A percentile compares a stretch with the other conserved stretches of the same genome.
phyloP scores from a whole-genome alignment of 2,797 vertebrate genomes.

The Enteromius afrohamiltoni region DNA sequence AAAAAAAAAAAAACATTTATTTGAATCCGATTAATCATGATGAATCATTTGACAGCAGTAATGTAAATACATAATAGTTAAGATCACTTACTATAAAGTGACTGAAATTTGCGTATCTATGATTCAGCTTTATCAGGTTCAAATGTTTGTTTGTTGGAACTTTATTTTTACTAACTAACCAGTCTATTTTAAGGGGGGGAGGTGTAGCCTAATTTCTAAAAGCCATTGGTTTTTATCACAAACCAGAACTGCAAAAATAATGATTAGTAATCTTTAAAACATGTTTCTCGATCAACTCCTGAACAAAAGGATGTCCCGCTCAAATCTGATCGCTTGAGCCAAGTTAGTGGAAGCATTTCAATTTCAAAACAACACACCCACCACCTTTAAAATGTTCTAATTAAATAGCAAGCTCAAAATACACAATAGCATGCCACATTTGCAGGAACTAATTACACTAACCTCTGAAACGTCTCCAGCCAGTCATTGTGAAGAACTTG shows the following conservation, averaged over 20 bases:
- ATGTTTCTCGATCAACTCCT: no score
- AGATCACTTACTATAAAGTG: no score
- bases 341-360: background rate
- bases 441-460: background rate
- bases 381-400: background rate
- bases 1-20: no score
- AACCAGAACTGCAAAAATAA: background rate
- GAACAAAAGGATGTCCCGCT: background rate
- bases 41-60: no score
- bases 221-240: background rate
- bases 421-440: background rate
- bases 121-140: background rate
- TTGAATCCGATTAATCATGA: no score
- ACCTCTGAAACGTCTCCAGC: background rate
- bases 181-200: background rate
- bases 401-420: background rate
- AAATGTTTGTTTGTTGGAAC: no score
- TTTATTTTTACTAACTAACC: no score
- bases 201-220: background rate
- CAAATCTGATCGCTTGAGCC: background rate
- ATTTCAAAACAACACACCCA: background rate
- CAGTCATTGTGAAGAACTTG: background rate
- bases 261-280: background rate
- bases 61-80: no score
- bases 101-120: background rate